These are phyloP conservation scores for Prosopocoilus inquinatus DNA, from an alignment of 2,888 invertebrate genomes.

Conservation along the genomic window DNA sequence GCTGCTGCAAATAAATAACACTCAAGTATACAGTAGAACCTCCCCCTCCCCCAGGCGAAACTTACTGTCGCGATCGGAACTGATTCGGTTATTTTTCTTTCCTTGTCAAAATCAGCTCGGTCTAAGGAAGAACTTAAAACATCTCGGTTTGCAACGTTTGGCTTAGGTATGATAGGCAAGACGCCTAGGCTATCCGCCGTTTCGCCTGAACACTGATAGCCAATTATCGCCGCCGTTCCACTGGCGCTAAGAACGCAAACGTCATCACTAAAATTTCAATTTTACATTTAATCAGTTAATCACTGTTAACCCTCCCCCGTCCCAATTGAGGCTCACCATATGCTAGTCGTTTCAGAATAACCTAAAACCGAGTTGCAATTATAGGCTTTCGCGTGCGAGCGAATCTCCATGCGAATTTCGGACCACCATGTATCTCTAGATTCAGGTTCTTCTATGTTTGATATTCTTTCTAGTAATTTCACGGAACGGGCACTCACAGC, in stretches of 20 bases:
- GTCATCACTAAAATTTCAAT: constrained; percentile 72
- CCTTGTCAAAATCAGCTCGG: constrained; percentile 53
- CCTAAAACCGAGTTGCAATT: constrained; percentile 94
- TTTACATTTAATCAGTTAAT: neutral
- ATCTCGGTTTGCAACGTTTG: constrained; percentile 33
- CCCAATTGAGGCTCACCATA: constrained; percentile 65
- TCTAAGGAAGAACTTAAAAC: constrained; percentile 55
- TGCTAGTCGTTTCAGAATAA: constrained; percentile 88
- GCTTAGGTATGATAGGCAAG: constrained; percentile 34
- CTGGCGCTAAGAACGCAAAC: constrained; percentile 91
- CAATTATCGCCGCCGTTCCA: constrained; percentile 89
- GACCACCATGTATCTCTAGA: constrained; percentile 96
- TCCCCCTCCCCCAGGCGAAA: too few species aligned
- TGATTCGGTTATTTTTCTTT: constrained; percentile 32
- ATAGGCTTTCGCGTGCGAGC: constrained; percentile 88
- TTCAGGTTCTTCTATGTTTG: constrained; percentile 86
- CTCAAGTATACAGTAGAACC: too few species aligned
- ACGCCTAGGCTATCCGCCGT: constrained; percentile 34
- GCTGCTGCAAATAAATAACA: neutral
- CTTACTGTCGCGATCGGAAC: neutral
- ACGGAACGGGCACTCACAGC: constrained; percentile 81
- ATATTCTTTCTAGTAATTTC: constrained; percentile 77
- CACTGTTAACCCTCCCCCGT: too few species aligned
- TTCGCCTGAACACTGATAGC: constrained; percentile 54
- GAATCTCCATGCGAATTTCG: constrained; percentile 90